These are phyloP conservation scores for Geococcyx californianus DNA, from an alignment of 2,113 vertebrate genomes.

Conservation along the genomic window DNA sequence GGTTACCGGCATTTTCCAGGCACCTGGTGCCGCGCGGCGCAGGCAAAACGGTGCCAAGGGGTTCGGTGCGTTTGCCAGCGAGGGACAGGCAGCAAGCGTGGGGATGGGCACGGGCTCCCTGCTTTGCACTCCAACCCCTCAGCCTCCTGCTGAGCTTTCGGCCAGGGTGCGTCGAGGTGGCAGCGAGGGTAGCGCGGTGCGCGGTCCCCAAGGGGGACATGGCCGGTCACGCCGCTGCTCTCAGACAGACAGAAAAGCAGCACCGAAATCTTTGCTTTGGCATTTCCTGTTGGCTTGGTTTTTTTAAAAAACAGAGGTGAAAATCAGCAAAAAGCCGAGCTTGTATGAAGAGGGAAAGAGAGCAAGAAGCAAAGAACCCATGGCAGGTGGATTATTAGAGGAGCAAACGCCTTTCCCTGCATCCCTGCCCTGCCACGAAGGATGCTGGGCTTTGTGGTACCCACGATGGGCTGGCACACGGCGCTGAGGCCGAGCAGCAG, in stretches of 20 bases:
- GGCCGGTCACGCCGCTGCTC: neutral
- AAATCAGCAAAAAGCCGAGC: neutral
- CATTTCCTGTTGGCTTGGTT: neutral
- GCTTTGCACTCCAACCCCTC: accelerated
- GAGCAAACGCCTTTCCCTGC: neutral
- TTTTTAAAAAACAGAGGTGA: neutral
- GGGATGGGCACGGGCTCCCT: accelerated
- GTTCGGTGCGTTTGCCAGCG: neutral
- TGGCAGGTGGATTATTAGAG: neutral
- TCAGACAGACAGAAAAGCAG: neutral
- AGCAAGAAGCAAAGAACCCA: neutral
- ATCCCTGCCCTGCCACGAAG: neutral
- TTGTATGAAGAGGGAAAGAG: neutral
- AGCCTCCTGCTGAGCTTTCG: accelerated
- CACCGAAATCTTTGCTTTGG: neutral
- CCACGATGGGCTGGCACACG: no score
- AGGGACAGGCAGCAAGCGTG: neutral
- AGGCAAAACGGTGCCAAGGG: neutral
- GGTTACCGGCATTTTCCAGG: neutral
- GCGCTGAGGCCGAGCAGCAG: neutral
- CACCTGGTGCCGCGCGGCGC: neutral
- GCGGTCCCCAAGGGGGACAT: neutral
- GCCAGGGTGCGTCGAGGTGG: accelerated
- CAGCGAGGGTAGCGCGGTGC: no score
- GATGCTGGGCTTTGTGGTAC: no score